These are phyloP conservation scores for Channa striata DNA, from an alignment of 2,797 vertebrate genomes.

Conservation along the genomic window DNA sequence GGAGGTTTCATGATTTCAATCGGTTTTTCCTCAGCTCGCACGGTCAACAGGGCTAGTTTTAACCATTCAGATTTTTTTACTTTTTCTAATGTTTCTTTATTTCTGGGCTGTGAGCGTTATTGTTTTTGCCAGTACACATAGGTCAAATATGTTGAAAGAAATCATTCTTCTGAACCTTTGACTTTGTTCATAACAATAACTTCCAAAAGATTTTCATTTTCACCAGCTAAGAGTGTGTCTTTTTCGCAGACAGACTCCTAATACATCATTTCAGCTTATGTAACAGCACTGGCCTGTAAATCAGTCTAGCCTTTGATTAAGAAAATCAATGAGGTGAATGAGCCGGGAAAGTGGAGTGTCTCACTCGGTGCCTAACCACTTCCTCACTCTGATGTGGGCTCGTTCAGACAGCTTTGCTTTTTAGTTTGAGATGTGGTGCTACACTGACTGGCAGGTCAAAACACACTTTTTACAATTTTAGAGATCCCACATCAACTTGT, in stretches of 20 bases:
- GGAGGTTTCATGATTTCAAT: conserved; percentile 46
- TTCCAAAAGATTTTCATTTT: background rate
- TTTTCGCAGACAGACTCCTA: conserved; percentile 7
- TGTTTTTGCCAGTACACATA: conserved; percentile 4
- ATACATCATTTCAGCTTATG: conserved; percentile 11
- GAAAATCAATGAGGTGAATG: conserved; percentile 59
- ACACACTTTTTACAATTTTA: conserved; percentile 23
- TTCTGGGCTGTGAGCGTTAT: conserved; percentile 21
- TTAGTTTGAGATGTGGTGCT: conserved; percentile 8
- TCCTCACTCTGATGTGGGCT: conserved; percentile 36
- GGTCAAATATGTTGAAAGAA: conserved; percentile 25
- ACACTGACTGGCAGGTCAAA: conserved; percentile 22
- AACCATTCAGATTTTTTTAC: conserved; percentile 27
- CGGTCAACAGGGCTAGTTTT: conserved; percentile 38
- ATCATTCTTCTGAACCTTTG: conserved; percentile 17
- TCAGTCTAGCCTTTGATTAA: conserved; percentile 63
- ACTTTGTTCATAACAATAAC: background rate
- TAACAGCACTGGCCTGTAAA: conserved; percentile 30
- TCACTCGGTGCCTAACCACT: conserved; percentile 21
- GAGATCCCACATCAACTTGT: conserved; percentile 4
- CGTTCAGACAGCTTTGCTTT: conserved; percentile 11
- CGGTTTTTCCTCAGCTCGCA: conserved; percentile 19
- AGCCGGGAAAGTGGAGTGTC: conserved; percentile 49
- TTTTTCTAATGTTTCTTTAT: conserved; percentile 19
- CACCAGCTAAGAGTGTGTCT: background rate